phyloP scores from a whole-genome alignment of 2,888 invertebrate species.

The Mythimna vitellina region DNA sequence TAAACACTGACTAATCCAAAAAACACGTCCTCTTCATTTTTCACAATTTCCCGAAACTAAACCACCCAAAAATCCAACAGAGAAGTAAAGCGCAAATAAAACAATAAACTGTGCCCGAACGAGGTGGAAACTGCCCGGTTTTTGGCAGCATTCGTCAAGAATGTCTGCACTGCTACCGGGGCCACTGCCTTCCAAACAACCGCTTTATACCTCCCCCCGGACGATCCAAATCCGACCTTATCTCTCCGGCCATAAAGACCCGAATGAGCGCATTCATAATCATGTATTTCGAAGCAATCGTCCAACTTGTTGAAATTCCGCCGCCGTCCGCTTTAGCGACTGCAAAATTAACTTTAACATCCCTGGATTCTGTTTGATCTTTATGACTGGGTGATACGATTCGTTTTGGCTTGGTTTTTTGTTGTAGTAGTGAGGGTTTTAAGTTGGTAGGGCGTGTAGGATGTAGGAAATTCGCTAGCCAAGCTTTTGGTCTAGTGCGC shows the following conservation, averaged over 20 bases:
- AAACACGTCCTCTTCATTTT: slow-evolving; percentile 55
- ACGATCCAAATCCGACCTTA: slow-evolving; percentile 76
- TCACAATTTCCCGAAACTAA: slow-evolving; percentile 58
- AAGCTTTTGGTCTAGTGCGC: slow-evolving; percentile 85
- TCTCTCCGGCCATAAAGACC: slow-evolving; percentile 65
- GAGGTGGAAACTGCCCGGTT: slow-evolving; percentile 88
- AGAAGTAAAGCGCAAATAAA: slow-evolving; percentile 76
- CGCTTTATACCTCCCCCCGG: slow-evolving; percentile 25
- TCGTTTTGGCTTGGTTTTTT: slow-evolving; percentile 71
- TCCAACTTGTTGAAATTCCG: slow-evolving; percentile 90
- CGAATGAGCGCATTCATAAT: slow-evolving; percentile 65
- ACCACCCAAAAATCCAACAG: slow-evolving; percentile 59
- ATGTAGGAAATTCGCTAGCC: slow-evolving; percentile 86
- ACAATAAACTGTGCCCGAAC: slow-evolving; percentile 83
- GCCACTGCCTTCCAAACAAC: slow-evolving; percentile 68
- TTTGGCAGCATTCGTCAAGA: slow-evolving; percentile 90
- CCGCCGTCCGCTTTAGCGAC: slow-evolving; percentile 82
- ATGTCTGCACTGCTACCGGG: slow-evolving; percentile 77
- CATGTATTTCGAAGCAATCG: slow-evolving; percentile 77
- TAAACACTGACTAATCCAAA: slow-evolving; percentile 50
- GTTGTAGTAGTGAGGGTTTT: slow-evolving; percentile 37
- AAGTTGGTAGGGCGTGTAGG: slow-evolving; percentile 69
- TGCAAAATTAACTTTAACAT: slow-evolving; percentile 78
- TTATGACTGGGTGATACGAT: slow-evolving; percentile 73
- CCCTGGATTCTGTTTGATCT: slow-evolving; percentile 67